These are phyloP conservation scores for Pristionchus pacificus DNA, from an alignment of 1,140 invertebrate genomes.

Conservation along the genomic window DNA sequence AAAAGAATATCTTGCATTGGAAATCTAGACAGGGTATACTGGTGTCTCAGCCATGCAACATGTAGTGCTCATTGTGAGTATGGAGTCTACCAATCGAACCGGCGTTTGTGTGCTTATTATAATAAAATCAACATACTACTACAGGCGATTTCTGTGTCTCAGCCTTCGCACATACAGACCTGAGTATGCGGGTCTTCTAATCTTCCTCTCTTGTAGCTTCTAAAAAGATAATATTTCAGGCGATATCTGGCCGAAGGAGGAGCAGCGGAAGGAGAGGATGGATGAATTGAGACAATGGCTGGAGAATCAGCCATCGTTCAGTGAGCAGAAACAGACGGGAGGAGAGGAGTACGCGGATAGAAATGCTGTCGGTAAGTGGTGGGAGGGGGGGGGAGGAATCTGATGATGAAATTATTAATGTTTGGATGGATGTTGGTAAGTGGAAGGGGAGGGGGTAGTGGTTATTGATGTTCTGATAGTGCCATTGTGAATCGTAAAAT, in stretches of 20 bases:
- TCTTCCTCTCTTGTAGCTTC: too few relatives aligned
- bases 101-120: too few relatives aligned
- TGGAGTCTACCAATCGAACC: too few relatives aligned
- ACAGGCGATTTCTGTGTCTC: not conserved
- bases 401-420: constrained; percentile 61
- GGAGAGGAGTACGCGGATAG: constrained; percentile 61
- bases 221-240: constrained; percentile 57
- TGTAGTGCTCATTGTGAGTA: too few relatives aligned
- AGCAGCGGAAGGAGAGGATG: constrained; percentile 59
- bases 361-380: constrained; percentile 42
- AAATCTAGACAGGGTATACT: too few relatives aligned
- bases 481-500: constrained; percentile 23
- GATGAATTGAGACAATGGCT: constrained; percentile 70
- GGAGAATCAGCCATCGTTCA: constrained; percentile 67
- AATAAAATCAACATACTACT: too few relatives aligned
- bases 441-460: constrained; percentile 67
- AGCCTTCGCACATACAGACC: too few relatives aligned
- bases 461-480: constrained; percentile 59
- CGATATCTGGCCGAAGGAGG: constrained; percentile 66
- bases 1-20: too few relatives aligned
- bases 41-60: too few relatives aligned
- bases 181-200: too few relatives aligned
- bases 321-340: constrained; percentile 66
- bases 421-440: constrained; percentile 28
- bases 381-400: constrained; percentile 67